phyloP scores from a whole-genome alignment of 2,113 vertebrate species.

The Brachyistius frenatus region DNA sequence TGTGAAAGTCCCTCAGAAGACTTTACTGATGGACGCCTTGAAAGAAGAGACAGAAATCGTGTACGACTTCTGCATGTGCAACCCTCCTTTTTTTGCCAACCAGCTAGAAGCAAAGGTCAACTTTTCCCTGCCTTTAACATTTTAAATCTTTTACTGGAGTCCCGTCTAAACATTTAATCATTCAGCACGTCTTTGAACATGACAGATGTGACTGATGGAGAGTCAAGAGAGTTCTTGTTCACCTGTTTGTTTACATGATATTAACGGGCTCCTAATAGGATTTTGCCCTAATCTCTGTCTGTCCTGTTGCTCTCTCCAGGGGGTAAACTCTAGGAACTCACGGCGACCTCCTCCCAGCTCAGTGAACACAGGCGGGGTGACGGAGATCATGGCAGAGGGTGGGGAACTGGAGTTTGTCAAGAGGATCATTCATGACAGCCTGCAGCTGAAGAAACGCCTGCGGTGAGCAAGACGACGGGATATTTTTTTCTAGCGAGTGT shows the following conservation, averaged over 20 bases:
- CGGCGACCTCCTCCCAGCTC: slow-evolving; percentile 97
- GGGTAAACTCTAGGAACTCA: slow-evolving; percentile 96
- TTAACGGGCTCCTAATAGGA: slow-evolving; percentile 67
- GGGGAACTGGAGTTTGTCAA: slow-evolving; percentile 99
- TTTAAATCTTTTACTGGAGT: not conserved
- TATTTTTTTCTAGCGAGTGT: not conserved
- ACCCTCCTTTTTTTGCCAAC: slow-evolving; percentile 98
- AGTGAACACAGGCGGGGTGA: slow-evolving; percentile 97
- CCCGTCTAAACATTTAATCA: not conserved
- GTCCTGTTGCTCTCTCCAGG: slow-evolving; percentile 81
- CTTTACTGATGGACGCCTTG: slow-evolving; percentile 96
- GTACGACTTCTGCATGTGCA: slow-evolving; percentile 99
- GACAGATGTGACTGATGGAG: not conserved
- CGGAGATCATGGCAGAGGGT: slow-evolving; percentile 99
- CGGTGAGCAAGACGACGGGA: slow-evolving; percentile 80
- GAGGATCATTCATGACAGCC: slow-evolving; percentile 99
- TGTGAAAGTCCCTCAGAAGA: slow-evolving; percentile 99
- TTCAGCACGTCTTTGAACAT: not conserved
- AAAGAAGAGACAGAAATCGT: slow-evolving; percentile 95
- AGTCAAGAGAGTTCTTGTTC: slow-evolving; percentile 8
- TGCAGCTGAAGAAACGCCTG: slow-evolving; percentile 95
- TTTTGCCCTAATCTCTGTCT: slow-evolving; percentile 63
- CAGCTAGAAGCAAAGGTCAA: slow-evolving; percentile 95
- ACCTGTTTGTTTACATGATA: slow-evolving; percentile 47
- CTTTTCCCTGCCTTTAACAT: not conserved